Conservation (phyloP, 2,113 vertebrate species). For the Toxotes jaculatrix region DNA sequence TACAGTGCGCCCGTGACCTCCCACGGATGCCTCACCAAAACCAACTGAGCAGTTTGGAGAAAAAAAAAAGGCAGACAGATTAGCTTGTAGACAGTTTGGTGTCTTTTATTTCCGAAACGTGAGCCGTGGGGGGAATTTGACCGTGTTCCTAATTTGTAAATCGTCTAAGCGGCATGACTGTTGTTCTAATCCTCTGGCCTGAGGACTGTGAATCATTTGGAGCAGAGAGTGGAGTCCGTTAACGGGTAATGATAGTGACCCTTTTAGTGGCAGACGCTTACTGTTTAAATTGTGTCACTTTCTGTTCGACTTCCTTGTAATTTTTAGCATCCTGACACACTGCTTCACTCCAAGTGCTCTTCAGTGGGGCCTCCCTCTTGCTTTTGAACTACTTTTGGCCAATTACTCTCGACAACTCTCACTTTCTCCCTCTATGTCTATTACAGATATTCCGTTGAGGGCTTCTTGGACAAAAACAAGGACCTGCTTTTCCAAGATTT, state of each 20-base stretch:
- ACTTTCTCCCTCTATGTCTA: constrained; percentile 27
- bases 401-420: neutral
- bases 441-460: constrained; percentile 92
- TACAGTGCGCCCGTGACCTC: constrained; percentile 43
- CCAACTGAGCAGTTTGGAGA: constrained; percentile 25
- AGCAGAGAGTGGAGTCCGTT: neutral
- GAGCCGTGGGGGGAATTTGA: constrained; percentile 24
- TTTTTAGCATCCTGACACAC: constrained; percentile 5
- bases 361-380: neutral
- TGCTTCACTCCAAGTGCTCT: neutral
- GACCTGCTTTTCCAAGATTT: constrained; percentile 96
- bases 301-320: neutral
- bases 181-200: constrained; percentile 38
- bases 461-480: constrained; percentile 96
- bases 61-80: constrained; percentile 38
- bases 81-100: constrained; percentile 21
- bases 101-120: constrained; percentile 15
- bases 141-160: constrained; percentile 46
- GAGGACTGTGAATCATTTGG: constrained; percentile 35
- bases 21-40: constrained; percentile 42
- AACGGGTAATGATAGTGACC: constrained; percentile 8
- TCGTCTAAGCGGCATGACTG: constrained; percentile 27
- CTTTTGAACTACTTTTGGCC: constrained; percentile 20
- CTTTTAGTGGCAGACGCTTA: constrained; percentile 3
- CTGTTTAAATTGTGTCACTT: constrained; percentile 4